Evolutionary conservation across 2,888 invertebrate species (phyloP), one percentile per base, ranked within the genome.

Genomic region (Protophormia terraenovae): DNA sequence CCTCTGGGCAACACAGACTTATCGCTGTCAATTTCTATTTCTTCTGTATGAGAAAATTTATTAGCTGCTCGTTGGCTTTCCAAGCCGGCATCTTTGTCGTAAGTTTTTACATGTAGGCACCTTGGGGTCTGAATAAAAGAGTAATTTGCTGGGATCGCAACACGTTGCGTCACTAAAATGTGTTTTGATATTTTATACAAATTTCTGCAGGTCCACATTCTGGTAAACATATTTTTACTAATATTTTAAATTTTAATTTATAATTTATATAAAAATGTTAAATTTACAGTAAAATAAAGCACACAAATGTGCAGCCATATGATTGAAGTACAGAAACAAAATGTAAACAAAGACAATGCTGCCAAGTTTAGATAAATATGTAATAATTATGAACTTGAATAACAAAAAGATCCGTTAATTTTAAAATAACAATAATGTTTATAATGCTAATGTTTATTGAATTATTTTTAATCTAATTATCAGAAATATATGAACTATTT

Each of bases 11-110:
- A 8, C 1, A 5, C 5, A 1, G 24, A 4, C 8, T 32, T 32
- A 3, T 24, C 32, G 0, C 7, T 8, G 19, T 55, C 58, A 8
- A 3, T 32, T 10, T 60, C 16, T 14, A 14, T 5, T n/a, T 55
- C 12, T 14, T 77, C 62, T 3, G 5, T 7, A 7, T 67, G 22
- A 4, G 32, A 14, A 19, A 8, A 22, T 27, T 82, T 87, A 50
- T 89, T 90, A 32, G 87, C 87, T 16, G 87, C 86, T 3, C 90
- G 86, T 84, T 88, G 88, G 0, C 53, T 80, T 8, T 89, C 87
- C 12, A 90, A 67, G 3, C 88, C 89, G 53, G 90, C 90, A 77
- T 91, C 90, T 67, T 89, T 88, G 73, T 91, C 91, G 16, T 88
- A 88, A 3, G 88, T 84, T 78, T 91, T 90, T 78, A 90, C 86